Conservation (phyloP, 2,888 invertebrate species). For the Blastobasis lacticolella region DNA sequence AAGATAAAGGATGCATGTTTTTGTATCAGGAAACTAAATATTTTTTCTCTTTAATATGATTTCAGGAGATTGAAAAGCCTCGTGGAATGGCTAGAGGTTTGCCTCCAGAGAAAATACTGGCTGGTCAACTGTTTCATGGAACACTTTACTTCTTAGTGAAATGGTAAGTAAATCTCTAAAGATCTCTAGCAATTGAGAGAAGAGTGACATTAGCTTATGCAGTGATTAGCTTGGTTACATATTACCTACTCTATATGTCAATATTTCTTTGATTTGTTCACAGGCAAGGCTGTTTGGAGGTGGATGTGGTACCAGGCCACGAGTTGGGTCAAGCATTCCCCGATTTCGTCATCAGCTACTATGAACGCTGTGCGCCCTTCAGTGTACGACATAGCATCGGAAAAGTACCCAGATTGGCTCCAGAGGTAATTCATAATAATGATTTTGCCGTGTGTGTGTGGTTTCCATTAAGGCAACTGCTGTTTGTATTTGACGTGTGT, state of each 20-base stretch:
- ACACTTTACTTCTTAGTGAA: slow-evolving; percentile 92
- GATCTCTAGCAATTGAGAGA: too few species aligned
- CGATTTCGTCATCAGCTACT: slow-evolving; percentile 77
- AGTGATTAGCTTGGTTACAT: too few species aligned
- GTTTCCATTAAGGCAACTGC: too few species aligned
- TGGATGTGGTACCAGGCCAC: slow-evolving; percentile 78
- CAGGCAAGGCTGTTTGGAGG: slow-evolving; percentile 75
- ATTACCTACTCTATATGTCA: too few species aligned
- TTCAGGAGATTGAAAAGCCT: slow-evolving; percentile 76
- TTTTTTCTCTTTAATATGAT: slow-evolving; percentile 8
- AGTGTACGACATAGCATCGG: slow-evolving; percentile 50
- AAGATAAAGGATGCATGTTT: too few species aligned
- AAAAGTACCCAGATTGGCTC: slow-evolving; percentile 46
- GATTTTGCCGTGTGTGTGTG: too few species aligned
- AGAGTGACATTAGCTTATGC: too few species aligned
- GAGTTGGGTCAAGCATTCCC: slow-evolving; percentile 76
- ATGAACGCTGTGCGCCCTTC: slow-evolving; percentile 68
- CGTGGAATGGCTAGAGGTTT: slow-evolving; percentile 86
- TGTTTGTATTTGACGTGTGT: too few species aligned
- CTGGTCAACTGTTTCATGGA: slow-evolving; percentile 91
- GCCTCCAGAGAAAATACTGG: slow-evolving; percentile 89
- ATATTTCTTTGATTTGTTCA: slow-evolving; percentile 2
- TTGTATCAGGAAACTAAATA: background rate
- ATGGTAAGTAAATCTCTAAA: slow-evolving; percentile 75
- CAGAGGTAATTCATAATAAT: slow-evolving; percentile 34